Evolutionary conservation across 2,113 vertebrate species (phyloP).

Genomic region (Centropus bengalensis): DNA sequence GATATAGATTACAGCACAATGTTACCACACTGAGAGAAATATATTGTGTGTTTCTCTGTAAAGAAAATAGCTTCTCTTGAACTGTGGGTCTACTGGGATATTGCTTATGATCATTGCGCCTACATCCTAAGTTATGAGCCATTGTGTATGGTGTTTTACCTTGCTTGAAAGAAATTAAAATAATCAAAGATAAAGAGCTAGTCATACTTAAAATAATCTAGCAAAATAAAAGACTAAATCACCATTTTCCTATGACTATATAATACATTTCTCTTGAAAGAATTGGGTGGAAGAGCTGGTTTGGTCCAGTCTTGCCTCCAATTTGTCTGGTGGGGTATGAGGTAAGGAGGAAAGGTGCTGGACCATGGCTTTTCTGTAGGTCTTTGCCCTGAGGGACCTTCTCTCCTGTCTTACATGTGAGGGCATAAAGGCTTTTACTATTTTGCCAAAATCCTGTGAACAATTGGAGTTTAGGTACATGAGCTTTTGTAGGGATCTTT

Average conservation of each 20-base stretch:
- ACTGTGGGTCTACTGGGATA: background rate
- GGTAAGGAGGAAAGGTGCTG: background rate
- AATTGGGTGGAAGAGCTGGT: background rate
- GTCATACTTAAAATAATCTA: background rate
- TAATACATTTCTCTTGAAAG: background rate
- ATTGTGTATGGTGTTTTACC: background rate
- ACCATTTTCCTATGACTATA: background rate
- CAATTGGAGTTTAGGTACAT: background rate
- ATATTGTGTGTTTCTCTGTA: background rate
- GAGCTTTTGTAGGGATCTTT: background rate
- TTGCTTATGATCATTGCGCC: background rate
- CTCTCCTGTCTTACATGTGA: background rate
- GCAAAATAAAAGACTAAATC: background rate
- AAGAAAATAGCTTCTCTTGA: background rate
- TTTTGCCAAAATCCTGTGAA: background rate
- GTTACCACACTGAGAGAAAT: background rate
- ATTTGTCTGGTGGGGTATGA: rapidly evolving
- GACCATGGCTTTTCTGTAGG: background rate
- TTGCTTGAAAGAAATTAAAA: background rate
- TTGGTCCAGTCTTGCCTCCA: background rate
- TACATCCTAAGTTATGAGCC: background rate
- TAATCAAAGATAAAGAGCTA: background rate
- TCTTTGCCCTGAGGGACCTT: background rate
- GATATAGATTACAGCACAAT: background rate
- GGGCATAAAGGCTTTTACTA: background rate